Evolutionary conservation across 2,113 vertebrate genomes (phyloP).

Genomic region (Ovis canadensis): DNA sequence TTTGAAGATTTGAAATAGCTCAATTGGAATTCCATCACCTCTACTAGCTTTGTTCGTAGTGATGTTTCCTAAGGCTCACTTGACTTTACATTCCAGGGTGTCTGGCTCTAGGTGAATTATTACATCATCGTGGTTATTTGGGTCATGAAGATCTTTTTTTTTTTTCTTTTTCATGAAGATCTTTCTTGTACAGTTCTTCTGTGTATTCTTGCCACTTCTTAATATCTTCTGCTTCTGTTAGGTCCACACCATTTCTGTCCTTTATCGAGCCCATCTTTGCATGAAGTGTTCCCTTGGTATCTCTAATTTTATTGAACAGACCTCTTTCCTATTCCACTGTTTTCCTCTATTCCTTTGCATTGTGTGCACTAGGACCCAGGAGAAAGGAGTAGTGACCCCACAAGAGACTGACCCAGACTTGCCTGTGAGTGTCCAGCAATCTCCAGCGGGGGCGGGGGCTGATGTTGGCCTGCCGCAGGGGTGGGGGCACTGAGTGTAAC

Average conservation of each 20-base stretch:
- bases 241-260: not conserved
- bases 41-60: not conserved
- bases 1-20: not conserved
- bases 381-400: not conserved
- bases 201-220: not conserved
- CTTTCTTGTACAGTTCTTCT: not conserved
- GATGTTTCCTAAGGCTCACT: not conserved
- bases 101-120: not conserved
- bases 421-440: not conserved
- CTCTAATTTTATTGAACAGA: not conserved
- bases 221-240: not conserved
- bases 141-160: not conserved
- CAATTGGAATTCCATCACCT: not conserved
- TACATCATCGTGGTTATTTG: not conserved
- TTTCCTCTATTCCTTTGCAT: not conserved
- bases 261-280: not conserved
- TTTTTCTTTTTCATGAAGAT: not conserved
- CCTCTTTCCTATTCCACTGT: not conserved
- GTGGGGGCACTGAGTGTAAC: not conserved
- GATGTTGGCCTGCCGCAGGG: not conserved
- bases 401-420: not conserved
- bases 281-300: not conserved
- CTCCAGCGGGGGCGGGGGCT: rapidly evolving
- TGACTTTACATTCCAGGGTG: not conserved
- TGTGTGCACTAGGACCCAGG: not conserved